A percentile compares a stretch with the other conserved stretches of the same genome.
Conservation (phyloP, 2,797 vertebrate species). For the Falco concolor region DNA sequence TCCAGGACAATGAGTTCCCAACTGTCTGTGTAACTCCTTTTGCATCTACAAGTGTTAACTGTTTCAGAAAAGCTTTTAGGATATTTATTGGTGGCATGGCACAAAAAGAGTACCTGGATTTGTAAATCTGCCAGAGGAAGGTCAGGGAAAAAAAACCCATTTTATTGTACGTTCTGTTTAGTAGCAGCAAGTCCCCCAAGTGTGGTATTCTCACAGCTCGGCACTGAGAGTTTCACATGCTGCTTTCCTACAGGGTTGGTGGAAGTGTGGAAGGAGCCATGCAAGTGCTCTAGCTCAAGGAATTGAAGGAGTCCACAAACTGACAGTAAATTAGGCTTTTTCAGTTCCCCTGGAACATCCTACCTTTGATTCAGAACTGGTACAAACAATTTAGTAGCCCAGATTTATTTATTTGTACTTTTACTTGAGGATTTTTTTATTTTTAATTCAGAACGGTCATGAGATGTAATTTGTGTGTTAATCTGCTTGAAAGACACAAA, state of each 20-base stretch:
- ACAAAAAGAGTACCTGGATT: background rate
- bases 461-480: background rate
- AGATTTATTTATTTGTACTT: background rate
- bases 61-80: background rate
- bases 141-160: background rate
- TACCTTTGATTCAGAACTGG: background rate
- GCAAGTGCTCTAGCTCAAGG: background rate
- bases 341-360: background rate
- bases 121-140: background rate
- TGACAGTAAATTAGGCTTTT: background rate
- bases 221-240: background rate
- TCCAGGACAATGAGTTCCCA: background rate
- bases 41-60: background rate
- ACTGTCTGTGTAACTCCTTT: background rate
- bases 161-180: background rate
- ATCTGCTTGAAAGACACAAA: background rate
- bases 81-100: background rate
- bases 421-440: background rate
- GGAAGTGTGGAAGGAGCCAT: background rate
- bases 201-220: fast-evolving
- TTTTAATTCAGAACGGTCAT: background rate
- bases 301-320: background rate
- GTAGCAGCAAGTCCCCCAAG: background rate
- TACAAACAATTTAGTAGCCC: background rate
- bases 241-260: background rate